Evolutionary conservation across 2,888 invertebrate species (phyloP).

Genomic region (Desoria tigrina): DNA sequence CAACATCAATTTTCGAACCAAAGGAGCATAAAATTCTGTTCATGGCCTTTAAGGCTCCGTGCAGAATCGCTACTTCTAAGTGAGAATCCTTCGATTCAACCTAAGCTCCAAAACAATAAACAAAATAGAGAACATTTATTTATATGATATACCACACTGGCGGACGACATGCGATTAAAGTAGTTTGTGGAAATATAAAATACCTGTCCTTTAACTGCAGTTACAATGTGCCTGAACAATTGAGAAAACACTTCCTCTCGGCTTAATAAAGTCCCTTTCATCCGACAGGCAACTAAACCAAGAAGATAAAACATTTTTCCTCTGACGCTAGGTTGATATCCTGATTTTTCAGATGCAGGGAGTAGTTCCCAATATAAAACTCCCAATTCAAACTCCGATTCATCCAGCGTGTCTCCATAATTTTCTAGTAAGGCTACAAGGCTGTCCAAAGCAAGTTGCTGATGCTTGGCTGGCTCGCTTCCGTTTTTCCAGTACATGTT

Average conservation of each 20-base stretch:
- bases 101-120: slow-evolving; percentile 25
- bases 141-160: too few species aligned
- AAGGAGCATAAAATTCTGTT: slow-evolving; percentile 37
- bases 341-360: slow-evolving; percentile 33
- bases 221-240: slow-evolving; percentile 35
- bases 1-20: not conserved
- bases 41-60: slow-evolving; percentile 45
- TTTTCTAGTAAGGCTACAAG: slow-evolving; percentile 38
- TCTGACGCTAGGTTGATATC: slow-evolving; percentile 46
- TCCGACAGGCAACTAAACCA: slow-evolving; percentile 39
- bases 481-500: slow-evolving; percentile 40
- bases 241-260: slow-evolving; percentile 22
- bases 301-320: slow-evolving; percentile 49
- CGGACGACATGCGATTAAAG: too few species aligned
- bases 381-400: slow-evolving; percentile 28
- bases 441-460: slow-evolving; percentile 46
- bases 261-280: slow-evolving; percentile 26
- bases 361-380: slow-evolving; percentile 37
- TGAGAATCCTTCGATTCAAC: slow-evolving; percentile 45
- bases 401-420: slow-evolving; percentile 28
- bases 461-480: slow-evolving; percentile 43
- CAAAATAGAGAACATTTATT: too few species aligned
- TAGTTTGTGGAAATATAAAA: not conserved
- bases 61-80: slow-evolving; percentile 47
- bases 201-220: slow-evolving; percentile 44